phyloP scores from a whole-genome alignment of 1,140 invertebrate species.

The Apis laboriosa region DNA sequence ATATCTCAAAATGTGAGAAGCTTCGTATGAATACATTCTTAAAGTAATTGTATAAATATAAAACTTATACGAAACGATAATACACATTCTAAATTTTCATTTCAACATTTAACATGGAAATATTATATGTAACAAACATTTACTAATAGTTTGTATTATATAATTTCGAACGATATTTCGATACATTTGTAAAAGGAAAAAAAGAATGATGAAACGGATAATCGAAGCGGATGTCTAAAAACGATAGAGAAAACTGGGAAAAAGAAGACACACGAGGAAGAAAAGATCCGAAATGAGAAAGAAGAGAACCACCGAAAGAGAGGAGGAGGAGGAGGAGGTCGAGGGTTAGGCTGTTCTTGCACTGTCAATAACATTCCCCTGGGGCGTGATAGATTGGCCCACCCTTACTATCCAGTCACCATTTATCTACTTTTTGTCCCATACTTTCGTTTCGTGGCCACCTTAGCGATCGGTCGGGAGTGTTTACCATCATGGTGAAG shows the following conservation, averaged over 20 bases:
- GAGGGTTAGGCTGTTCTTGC: slow-evolving; percentile 75
- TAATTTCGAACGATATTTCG: slow-evolving; percentile 1
- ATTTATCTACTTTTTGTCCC: slow-evolving; percentile 80
- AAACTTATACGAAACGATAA: neutral
- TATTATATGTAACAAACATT: neutral
- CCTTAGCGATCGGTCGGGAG: slow-evolving; percentile 67
- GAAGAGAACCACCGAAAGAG: slow-evolving; percentile 51
- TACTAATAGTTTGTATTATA: too few relatives aligned
- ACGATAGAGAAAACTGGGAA: neutral
- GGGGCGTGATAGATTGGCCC: slow-evolving; percentile 78
- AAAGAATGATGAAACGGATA: slow-evolving; percentile 21
- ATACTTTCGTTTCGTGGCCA: slow-evolving; percentile 74
- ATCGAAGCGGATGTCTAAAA: slow-evolving; percentile 6
- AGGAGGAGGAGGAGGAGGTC: slow-evolving; percentile 9
- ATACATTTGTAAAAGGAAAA: slow-evolving; percentile 30
- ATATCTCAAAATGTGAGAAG: neutral
- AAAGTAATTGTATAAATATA: neutral
- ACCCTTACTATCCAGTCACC: slow-evolving; percentile 75
- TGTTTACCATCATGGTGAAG: slow-evolving; percentile 71
- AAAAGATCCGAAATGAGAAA: slow-evolving; percentile 37
- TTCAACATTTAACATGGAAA: neutral
- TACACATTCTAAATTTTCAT: neutral
- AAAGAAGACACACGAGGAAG: neutral
- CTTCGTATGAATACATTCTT: neutral
- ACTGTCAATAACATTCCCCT: slow-evolving; percentile 78